Evolutionary conservation across 2,797 vertebrate genomes (phyloP).

Genomic region (Karalla daura): DNA sequence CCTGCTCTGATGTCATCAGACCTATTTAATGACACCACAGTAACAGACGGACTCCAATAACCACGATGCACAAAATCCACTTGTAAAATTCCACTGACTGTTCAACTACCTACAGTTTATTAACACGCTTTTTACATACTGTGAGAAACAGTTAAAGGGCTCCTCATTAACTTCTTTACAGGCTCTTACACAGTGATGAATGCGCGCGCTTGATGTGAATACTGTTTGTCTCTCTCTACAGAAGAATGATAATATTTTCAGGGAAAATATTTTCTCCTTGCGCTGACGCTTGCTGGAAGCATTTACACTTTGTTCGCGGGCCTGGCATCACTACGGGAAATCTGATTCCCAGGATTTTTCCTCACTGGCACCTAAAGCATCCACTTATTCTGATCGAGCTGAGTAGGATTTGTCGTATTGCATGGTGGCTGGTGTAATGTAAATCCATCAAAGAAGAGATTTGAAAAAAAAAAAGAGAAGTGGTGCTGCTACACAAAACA

Average conservation of each 20-base stretch:
- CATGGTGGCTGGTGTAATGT: slow-evolving; percentile 27
- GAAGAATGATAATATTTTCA: slow-evolving; percentile 49
- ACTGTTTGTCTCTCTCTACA: slow-evolving; percentile 15
- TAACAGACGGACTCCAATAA: slow-evolving; percentile 1
- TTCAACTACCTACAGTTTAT: slow-evolving; percentile 3
- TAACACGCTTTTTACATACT: not conserved
- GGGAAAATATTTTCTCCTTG: slow-evolving; percentile 32
- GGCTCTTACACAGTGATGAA: slow-evolving; percentile 20
- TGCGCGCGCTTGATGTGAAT: slow-evolving; percentile 13
- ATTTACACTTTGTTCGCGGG: slow-evolving; percentile 44
- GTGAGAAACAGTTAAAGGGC: slow-evolving; percentile 29
- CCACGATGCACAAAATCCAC: slow-evolving; percentile 13
- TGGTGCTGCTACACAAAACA: slow-evolving; percentile 27
- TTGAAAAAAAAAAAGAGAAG: too few relatives aligned
- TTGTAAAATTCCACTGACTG: slow-evolving; percentile 22
- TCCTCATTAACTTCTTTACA: slow-evolving; percentile 34
- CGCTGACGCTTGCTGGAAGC: slow-evolving; percentile 31
- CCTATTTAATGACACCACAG: slow-evolving; percentile 19
- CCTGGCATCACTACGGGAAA: slow-evolving; percentile 51
- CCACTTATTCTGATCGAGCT: slow-evolving; percentile 41
- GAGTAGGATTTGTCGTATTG: slow-evolving; percentile 26
- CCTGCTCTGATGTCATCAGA: not conserved
- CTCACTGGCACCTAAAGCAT: slow-evolving; percentile 16
- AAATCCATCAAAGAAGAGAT: slow-evolving; percentile 46
- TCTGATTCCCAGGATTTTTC: slow-evolving; percentile 45